These are phyloP conservation scores for Malurus cyaneus DNA, from an alignment of 2,113 vertebrate species.

Conservation along the genomic window DNA sequence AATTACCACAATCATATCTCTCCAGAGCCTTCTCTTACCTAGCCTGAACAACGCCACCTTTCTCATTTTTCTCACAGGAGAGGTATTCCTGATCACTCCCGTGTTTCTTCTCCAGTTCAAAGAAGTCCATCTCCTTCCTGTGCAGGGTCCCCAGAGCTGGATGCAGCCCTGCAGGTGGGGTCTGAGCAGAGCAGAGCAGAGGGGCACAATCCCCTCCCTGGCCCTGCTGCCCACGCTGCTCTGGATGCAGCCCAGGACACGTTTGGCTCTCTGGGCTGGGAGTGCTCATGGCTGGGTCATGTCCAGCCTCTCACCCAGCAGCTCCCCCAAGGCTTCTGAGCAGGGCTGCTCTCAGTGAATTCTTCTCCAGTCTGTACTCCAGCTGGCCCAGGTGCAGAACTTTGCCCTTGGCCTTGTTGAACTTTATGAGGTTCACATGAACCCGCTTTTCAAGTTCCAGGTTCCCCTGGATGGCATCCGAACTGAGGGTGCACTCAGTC, in stretches of 20 bases:
- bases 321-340: background rate
- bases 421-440: background rate
- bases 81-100: background rate
- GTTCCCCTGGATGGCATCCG: background rate
- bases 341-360: background rate
- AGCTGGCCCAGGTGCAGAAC: background rate
- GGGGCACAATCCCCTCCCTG: background rate
- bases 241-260: background rate
- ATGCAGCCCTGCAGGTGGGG: background rate
- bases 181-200: background rate
- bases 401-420: background rate
- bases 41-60: background rate
- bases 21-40: too few species aligned
- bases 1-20: background rate
- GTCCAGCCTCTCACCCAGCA: background rate
- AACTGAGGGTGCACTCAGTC: accelerated
- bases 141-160: background rate
- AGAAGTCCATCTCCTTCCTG: background rate
- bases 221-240: background rate
- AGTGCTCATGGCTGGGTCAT: background rate
- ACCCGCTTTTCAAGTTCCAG: accelerated
- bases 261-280: background rate
- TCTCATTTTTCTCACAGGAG: background rate
- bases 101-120: background rate
- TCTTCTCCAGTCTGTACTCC: background rate